A percentile compares a stretch with the other conserved stretches of the same genome.
phyloP scores from a whole-genome alignment of 2,797 vertebrate species.

The Acanthurus tractus region DNA sequence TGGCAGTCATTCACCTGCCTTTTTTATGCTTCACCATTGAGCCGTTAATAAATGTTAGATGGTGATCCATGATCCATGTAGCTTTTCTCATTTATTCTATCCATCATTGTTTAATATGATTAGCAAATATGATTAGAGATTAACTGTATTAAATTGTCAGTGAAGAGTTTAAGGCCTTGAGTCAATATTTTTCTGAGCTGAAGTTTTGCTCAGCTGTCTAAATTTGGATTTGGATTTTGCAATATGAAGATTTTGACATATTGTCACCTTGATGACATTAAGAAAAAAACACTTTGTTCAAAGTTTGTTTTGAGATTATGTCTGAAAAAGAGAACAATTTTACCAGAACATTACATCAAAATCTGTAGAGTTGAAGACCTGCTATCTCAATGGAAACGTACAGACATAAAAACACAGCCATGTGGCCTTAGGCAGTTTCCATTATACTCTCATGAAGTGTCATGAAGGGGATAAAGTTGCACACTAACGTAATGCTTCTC shows the following conservation, averaged over 20 bases:
- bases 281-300: slow-evolving; percentile 13
- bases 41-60: neutral
- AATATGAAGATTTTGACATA: slow-evolving; percentile 36
- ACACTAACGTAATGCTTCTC: slow-evolving; percentile 25
- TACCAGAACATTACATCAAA: slow-evolving; percentile 46
- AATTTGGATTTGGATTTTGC: slow-evolving; percentile 23
- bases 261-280: slow-evolving; percentile 23
- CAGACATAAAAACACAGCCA: slow-evolving; percentile 62
- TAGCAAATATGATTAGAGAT: slow-evolving; percentile 15
- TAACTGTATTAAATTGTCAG: slow-evolving; percentile 34
- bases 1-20: too few relatives aligned
- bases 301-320: slow-evolving; percentile 45
- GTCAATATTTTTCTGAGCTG: slow-evolving; percentile 34
- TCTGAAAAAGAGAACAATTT: slow-evolving; percentile 30
- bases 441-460: slow-evolving; percentile 45
- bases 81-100: neutral
- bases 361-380: slow-evolving; percentile 49
- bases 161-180: slow-evolving; percentile 36
- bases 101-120: slow-evolving; percentile 23
- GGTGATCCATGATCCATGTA: neutral
- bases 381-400: slow-evolving; percentile 62
- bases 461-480: slow-evolving; percentile 41
- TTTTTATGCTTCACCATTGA: neutral
- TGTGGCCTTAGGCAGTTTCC: slow-evolving; percentile 41
- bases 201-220: slow-evolving; percentile 27